These are phyloP conservation scores for Apoderus coryli DNA, from an alignment of 2,888 invertebrate genomes.

Conservation along the genomic window DNA sequence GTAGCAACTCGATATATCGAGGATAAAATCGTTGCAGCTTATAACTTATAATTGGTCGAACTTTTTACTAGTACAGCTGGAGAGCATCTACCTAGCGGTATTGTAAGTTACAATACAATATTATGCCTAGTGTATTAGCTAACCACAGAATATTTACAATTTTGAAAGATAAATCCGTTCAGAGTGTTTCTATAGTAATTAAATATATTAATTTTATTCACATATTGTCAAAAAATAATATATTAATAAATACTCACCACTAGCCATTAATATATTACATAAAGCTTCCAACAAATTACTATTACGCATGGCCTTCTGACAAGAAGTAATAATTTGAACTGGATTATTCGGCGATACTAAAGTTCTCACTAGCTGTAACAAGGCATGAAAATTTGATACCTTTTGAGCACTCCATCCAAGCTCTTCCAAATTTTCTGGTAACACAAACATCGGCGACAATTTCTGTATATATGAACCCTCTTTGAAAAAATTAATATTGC, in stretches of 20 bases:
- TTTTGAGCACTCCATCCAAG: slow-evolving; percentile 84
- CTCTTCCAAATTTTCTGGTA: slow-evolving; percentile 57
- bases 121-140: too few species aligned
- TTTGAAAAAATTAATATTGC: slow-evolving; percentile 97
- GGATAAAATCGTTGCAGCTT: too few species aligned
- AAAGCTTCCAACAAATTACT: slow-evolving; percentile 70
- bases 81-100: too few species aligned
- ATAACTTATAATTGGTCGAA: too few species aligned
- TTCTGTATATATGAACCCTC: slow-evolving; percentile 93
- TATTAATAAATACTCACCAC: slow-evolving; percentile 38
- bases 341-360: slow-evolving; percentile 91
- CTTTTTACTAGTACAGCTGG: too few species aligned
- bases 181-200: too few species aligned
- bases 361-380: slow-evolving; percentile 78
- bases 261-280: slow-evolving; percentile 86
- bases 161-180: too few species aligned
- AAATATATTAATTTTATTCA: too few species aligned
- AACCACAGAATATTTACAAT: too few species aligned
- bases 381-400: slow-evolving; percentile 84
- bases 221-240: too few species aligned
- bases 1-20: too few species aligned
- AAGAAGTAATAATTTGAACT: slow-evolving; percentile 58
- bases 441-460: slow-evolving; percentile 74
- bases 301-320: slow-evolving; percentile 80
- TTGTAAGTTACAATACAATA: too few species aligned